Evolutionary conservation across 2,797 vertebrate species (phyloP).

Genomic region (Falco naumanni): DNA sequence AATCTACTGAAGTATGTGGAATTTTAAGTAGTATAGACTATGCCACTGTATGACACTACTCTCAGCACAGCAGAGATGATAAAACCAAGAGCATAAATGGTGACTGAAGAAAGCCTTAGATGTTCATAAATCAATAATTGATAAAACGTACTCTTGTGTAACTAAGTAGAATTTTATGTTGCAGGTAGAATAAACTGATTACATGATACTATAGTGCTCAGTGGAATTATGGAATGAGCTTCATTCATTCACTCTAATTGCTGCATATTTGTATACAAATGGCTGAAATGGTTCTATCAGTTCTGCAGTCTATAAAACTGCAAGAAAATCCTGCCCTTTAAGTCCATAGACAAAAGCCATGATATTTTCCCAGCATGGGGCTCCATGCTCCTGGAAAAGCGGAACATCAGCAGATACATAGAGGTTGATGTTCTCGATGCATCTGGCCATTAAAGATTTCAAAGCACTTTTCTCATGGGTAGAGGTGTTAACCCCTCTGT

Average conservation of each 20-base stretch:
- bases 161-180: conserved; percentile 70
- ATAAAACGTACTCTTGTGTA: conserved; percentile 70
- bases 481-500: conserved; percentile 55
- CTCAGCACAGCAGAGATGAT: conserved; percentile 62
- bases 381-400: background rate
- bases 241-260: conserved; percentile 66
- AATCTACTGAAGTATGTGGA: conserved; percentile 69
- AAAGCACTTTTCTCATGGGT: conserved; percentile 15
- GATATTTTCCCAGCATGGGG: conserved; percentile 45
- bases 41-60: conserved; percentile 49
- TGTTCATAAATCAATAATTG: conserved; percentile 76
- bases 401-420: background rate
- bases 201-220: conserved; percentile 44
- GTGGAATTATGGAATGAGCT: conserved; percentile 55
- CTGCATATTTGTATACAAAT: conserved; percentile 65
- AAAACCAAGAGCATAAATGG: conserved; percentile 70
- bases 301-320: conserved; percentile 43
- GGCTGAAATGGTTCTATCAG: conserved; percentile 2
- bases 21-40: conserved; percentile 72
- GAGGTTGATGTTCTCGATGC: conserved; percentile 25
- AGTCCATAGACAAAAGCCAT: conserved; percentile 28
- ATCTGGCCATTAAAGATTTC: conserved; percentile 49
- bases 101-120: conserved; percentile 58
- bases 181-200: conserved; percentile 70
- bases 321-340: conserved; percentile 16